Base-by-base conservation (phyloP, 1,140 invertebrate genomes). In the Euborellia annulipes region DNA sequence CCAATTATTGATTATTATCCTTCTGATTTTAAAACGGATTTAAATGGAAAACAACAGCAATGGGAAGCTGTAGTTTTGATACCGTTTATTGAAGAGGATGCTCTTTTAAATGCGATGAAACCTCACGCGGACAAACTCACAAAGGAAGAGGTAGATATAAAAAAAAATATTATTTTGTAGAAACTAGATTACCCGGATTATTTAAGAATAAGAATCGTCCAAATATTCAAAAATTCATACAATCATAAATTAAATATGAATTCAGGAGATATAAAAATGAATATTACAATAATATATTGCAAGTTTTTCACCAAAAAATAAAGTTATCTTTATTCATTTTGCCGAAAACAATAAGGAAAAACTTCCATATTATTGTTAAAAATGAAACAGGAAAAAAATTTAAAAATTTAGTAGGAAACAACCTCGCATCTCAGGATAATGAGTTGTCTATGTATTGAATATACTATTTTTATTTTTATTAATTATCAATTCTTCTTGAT, bases 31-130 rank as follows among this genome's bases (percentile, higher is more conserved):
- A 71, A 86, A 54, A 91, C 82, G 0, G 86, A 90, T 68, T 65
- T 86, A 21, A 88, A 98, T 69, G 92, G 91, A 1, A 98, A 98
- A 59, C 75, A 75, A 54, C 85, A 95, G 55, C 89, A 95, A 48
- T 98, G 93, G 93, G 94, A 98, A 64, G 93, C 93, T 18, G 83
- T 98, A 0, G 90, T 97, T 6, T 67, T 97, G 1, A 92, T 98
- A 56, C 93, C 93, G 1, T 96, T 98, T 55, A 97, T 98, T 54
- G 81, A 95, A 52, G 90, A 96, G 71, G 60, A 66, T 32, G 65
- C 71, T 40, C 67, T 92, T 37, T 57, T 90, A 22, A 62, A 70
- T 50, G 87, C 89, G 0, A 94, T 96, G 80, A 61, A 66, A 17
- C 66, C 75, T 0, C 78, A 76, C 51, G 76, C 85, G 38, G 53